Percentiles rank a stretch among this genome's conserved stretches.
Evolutionary conservation across 2,888 invertebrate genomes (phyloP).

Genomic region (Stictocephala bisonia): DNA sequence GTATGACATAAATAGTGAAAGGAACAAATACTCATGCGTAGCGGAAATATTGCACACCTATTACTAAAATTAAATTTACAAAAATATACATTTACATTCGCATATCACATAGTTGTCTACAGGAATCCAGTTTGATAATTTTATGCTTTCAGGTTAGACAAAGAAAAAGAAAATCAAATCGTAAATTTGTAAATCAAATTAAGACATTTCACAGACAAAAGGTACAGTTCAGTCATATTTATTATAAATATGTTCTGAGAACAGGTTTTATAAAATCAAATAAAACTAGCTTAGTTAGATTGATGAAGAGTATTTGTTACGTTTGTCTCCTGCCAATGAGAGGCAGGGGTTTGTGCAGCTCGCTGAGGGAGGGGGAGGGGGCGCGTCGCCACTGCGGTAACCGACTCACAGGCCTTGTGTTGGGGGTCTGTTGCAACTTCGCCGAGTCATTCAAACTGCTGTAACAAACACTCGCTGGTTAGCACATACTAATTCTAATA

Average conservation of each 20-base stretch:
- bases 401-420: not conserved
- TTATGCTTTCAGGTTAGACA: no score
- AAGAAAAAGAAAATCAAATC: no score
- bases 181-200: no score
- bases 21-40: not conserved
- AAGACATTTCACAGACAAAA: not conserved
- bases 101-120: slow-evolving; percentile 28
- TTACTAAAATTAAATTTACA: not conserved
- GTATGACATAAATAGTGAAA: no score
- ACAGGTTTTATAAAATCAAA: not conserved
- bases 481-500: no score
- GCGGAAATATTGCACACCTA: slow-evolving; percentile 28
- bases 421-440: not conserved
- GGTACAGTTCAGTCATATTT: not conserved
- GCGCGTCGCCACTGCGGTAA: slow-evolving; percentile 22
- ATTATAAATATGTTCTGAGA: not conserved
- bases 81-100: slow-evolving; percentile 17
- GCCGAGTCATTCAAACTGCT: slow-evolving; percentile 20
- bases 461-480: slow-evolving; percentile 12
- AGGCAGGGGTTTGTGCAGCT: slow-evolving; percentile 6
- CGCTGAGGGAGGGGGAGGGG: slow-evolving; percentile 10
- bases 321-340: not conserved
- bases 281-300: not conserved
- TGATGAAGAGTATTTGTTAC: slow-evolving; percentile 15
- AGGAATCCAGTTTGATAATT: slow-evolving; percentile 1